Evolutionary conservation across 2,797 vertebrate genomes (phyloP).

Genomic region (Anolis apletophallus): DNA sequence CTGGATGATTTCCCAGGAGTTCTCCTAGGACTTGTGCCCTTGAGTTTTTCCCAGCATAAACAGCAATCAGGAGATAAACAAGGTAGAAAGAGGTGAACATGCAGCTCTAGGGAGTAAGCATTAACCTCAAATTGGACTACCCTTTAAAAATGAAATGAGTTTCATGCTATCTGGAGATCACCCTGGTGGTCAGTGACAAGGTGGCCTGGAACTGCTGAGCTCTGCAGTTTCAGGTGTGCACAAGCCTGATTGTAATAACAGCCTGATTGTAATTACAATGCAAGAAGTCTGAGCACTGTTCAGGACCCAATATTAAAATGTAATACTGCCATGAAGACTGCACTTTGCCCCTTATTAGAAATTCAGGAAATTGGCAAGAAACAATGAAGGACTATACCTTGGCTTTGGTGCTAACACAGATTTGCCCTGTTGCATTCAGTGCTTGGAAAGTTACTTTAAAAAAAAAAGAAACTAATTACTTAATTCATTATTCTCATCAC

Average conservation of each 20-base stretch:
- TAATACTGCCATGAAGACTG: slow-evolving; percentile 19
- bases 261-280: neutral
- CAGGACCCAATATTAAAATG: slow-evolving; percentile 17
- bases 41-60: slow-evolving; percentile 5
- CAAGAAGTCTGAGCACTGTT: slow-evolving; percentile 15
- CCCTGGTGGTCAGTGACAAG: neutral
- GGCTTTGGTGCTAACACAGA: slow-evolving; percentile 9
- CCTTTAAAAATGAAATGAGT: neutral
- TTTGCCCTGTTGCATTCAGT: slow-evolving; percentile 8
- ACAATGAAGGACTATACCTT: slow-evolving; percentile 24
- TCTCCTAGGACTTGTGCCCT: neutral
- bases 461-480: too few relatives aligned
- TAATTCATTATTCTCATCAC: too few relatives aligned
- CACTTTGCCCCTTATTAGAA: slow-evolving; percentile 43
- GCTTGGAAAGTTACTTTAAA: too few relatives aligned
- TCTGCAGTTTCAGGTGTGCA: neutral
- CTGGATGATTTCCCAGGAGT: slow-evolving; percentile 1
- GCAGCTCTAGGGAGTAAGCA: neutral
- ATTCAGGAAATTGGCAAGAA: slow-evolving; percentile 32
- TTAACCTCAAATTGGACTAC: neutral
- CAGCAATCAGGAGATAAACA: neutral
- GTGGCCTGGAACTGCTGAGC: neutral
- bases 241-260: neutral
- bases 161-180: neutral
- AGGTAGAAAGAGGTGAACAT: neutral